phyloP scores from a whole-genome alignment of 2,113 vertebrate genomes.

The Alethe castanea region DNA sequence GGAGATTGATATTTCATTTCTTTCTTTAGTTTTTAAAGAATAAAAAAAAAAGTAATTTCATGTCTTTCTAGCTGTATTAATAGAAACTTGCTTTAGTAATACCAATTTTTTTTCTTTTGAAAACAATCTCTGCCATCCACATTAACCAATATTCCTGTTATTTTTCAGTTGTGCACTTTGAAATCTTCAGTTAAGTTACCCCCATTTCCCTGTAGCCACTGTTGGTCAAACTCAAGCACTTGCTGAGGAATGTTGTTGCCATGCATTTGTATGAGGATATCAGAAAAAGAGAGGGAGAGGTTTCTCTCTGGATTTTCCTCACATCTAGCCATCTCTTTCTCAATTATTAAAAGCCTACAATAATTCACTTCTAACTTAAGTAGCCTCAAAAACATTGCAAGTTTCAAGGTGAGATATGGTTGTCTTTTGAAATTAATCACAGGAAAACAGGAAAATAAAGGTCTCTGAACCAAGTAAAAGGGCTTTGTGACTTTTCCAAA shows the following conservation, averaged over 20 bases:
- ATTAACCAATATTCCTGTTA: not conserved
- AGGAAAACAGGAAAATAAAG: not conserved
- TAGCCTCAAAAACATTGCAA: not conserved
- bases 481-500: not conserved
- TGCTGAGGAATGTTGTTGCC: not conserved
- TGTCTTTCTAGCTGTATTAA: not conserved
- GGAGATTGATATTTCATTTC: not conserved
- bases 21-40: not conserved
- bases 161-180: not conserved
- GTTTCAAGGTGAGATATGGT: not conserved
- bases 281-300: not conserved
- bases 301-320: not conserved
- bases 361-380: not conserved
- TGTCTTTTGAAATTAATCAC: not conserved
- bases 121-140: not conserved
- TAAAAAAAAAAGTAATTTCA: not conserved
- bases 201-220: not conserved
- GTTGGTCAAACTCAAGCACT: not conserved
- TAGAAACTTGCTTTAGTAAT: not conserved
- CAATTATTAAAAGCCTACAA: not conserved
- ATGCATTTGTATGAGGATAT: too few relatives aligned
- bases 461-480: not conserved
- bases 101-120: not conserved
- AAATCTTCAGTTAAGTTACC: not conserved
- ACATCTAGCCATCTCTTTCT: not conserved